These are phyloP conservation scores for Cephalopholis sonnerati DNA, from an alignment of 2,113 vertebrate genomes.

Conservation along the genomic window DNA sequence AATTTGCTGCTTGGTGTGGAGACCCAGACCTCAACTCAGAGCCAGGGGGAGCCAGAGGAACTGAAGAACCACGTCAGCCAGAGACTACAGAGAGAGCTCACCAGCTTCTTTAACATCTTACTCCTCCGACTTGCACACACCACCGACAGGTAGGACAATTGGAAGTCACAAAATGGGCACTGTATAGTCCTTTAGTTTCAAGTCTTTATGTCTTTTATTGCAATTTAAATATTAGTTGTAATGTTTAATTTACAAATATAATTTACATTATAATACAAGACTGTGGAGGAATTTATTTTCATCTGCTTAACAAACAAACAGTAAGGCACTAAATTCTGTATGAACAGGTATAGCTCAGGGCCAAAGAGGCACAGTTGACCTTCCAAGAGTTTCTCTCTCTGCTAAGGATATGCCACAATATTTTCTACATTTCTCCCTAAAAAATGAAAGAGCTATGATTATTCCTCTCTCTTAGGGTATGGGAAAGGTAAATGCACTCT, in stretches of 20 bases:
- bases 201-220: background rate
- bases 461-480: background rate
- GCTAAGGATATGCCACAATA: constrained; percentile 4
- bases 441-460: background rate
- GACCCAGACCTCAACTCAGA: constrained; percentile 64
- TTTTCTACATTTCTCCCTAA: constrained; percentile 2
- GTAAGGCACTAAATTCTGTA: background rate
- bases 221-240: background rate
- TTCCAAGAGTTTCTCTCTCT: background rate
- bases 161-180: background rate
- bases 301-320: background rate
- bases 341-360: constrained; percentile 9
- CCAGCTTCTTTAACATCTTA: constrained; percentile 87
- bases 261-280: background rate
- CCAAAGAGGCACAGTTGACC: constrained; percentile 15
- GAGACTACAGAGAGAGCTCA: constrained; percentile 92
- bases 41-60: constrained; percentile 79
- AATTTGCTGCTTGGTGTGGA: constrained; percentile 88
- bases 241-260: background rate
- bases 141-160: constrained; percentile 88
- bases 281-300: background rate
- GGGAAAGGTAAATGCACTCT: background rate
- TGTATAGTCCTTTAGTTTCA: background rate
- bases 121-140: constrained; percentile 84
- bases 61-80: constrained; percentile 86